Conservation (phyloP, 2,113 vertebrate genomes). For the Siniperca chuatsi region DNA sequence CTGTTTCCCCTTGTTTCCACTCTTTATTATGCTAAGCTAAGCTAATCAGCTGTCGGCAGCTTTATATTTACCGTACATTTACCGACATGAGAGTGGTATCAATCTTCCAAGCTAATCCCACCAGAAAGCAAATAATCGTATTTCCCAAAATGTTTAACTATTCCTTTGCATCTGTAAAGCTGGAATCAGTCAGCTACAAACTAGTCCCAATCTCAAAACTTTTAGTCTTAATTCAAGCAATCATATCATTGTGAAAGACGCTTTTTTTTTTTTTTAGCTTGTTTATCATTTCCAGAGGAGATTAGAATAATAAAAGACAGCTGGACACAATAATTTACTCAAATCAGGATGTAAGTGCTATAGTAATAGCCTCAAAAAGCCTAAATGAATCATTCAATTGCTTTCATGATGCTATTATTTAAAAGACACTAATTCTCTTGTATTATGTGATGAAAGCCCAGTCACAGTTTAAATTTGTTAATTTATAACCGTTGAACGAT, state of each 20-base stretch:
- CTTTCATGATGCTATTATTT: conserved; percentile 35
- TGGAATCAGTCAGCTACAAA: background rate
- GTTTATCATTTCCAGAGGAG: conserved; percentile 18
- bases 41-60: background rate
- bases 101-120: background rate
- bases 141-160: background rate
- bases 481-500: background rate
- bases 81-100: background rate
- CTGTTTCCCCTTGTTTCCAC: background rate
- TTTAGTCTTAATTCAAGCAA: background rate
- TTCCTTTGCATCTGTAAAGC: too few species aligned
- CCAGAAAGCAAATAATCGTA: background rate
- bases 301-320: conserved; percentile 40
- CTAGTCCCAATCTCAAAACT: background rate
- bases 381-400: conserved; percentile 27
- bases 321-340: background rate
- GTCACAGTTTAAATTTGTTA: background rate
- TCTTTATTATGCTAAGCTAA: background rate
- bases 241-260: background rate
- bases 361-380: conserved; percentile 11
- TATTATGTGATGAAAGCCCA: conserved; percentile 9
- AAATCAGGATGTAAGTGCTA: conserved; percentile 31
- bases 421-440: conserved; percentile 31
- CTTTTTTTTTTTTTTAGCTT: background rate
- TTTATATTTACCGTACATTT: background rate